These are phyloP conservation scores for Drosophila ezoana DNA, from an alignment of 2,888 invertebrate genomes.

Conservation along the genomic window DNA sequence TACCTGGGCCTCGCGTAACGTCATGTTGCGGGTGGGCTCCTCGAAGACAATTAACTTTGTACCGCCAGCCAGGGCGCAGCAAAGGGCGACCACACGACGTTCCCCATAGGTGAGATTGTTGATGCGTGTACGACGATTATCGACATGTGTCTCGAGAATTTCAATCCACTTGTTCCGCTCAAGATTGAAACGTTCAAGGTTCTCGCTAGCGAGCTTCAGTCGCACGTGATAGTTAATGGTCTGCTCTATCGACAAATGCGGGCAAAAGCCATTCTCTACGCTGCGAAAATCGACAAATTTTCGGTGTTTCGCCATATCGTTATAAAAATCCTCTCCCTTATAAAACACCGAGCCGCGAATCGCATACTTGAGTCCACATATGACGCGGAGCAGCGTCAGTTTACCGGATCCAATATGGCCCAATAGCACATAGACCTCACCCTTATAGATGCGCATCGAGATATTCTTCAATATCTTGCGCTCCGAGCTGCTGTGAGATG, in stretches of 20 bases:
- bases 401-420: conserved; percentile 94
- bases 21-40: conserved; percentile 84
- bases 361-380: conserved; percentile 90
- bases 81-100: conserved; percentile 90
- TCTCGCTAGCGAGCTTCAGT: conserved; percentile 86
- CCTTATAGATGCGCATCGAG: conserved; percentile 70
- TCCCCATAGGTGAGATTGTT: conserved; percentile 89
- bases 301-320: conserved; percentile 86
- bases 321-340: conserved; percentile 86
- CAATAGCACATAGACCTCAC: conserved; percentile 87
- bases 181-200: conserved; percentile 85
- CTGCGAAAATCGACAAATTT: conserved; percentile 91
- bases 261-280: conserved; percentile 92
- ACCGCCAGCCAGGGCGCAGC: conserved; percentile 89
- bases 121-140: conserved; percentile 86
- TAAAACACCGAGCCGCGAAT: conserved; percentile 71
- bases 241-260: conserved; percentile 91
- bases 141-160: conserved; percentile 87
- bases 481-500: conserved; percentile 39
- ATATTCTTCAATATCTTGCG: conserved; percentile 66
- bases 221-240: conserved; percentile 92
- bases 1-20: conserved; percentile 90
- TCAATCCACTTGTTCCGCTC: conserved; percentile 88
- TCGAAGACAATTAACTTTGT: conserved; percentile 86
- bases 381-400: conserved; percentile 94